A percentile compares a stretch with the other conserved stretches of the same genome.
These are phyloP conservation scores for Sinocyclocheilus maitianheensis DNA, from an alignment of 2,113 vertebrate species.

Conservation along the genomic window DNA sequence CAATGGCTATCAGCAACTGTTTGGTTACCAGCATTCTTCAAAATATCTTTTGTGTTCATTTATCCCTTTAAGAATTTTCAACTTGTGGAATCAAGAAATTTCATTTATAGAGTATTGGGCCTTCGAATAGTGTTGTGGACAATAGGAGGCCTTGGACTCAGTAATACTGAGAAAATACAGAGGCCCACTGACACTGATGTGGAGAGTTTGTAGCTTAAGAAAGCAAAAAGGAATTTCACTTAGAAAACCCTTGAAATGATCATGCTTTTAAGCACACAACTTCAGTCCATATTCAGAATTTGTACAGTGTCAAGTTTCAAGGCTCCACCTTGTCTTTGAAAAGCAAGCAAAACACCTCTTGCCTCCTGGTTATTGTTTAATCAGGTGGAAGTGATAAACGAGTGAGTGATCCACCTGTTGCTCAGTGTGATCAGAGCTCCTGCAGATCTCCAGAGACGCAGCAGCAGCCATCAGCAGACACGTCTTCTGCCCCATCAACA, in stretches of 20 bases:
- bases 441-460: slow-evolving; percentile 81
- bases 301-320: background rate
- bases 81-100: background rate
- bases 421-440: slow-evolving; percentile 66
- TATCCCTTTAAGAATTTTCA: background rate
- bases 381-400: background rate
- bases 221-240: background rate
- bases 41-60: background rate
- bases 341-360: background rate
- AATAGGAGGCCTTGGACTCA: background rate
- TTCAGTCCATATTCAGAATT: background rate
- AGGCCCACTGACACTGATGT: background rate
- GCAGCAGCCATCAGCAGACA: slow-evolving; percentile 88
- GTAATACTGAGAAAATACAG: no score
- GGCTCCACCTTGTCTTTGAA: background rate
- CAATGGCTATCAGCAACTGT: no score
- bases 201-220: background rate
- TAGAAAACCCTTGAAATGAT: background rate
- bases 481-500: slow-evolving; percentile 86
- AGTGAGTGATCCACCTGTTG: slow-evolving; percentile 74
- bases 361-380: background rate
- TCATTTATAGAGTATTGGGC: background rate
- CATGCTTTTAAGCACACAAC: background rate
- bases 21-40: background rate
- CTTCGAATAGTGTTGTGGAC: background rate